Evolutionary conservation across 2,888 invertebrate genomes (phyloP).

Genomic region (Selenia dentaria): DNA sequence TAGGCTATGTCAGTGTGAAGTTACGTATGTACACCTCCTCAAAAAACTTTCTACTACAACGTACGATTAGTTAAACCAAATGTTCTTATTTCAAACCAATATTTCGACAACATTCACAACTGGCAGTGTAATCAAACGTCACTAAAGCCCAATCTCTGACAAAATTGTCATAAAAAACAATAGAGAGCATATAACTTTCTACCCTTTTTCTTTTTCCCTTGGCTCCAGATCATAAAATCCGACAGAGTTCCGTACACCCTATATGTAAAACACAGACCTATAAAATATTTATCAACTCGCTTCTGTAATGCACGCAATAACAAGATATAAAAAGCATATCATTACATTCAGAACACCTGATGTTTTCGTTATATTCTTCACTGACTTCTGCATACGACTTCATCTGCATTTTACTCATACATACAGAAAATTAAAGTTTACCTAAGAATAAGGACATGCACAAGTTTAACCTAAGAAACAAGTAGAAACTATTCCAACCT

Average conservation of each 20-base stretch:
- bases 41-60: too few species aligned
- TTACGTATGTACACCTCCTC: too few species aligned
- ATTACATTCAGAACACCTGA: slow-evolving; percentile 16
- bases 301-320: slow-evolving; percentile 10
- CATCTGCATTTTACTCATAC: too few species aligned
- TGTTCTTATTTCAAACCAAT: too few species aligned
- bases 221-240: slow-evolving; percentile 7
- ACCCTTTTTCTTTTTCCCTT: neutral
- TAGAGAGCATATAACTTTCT: neutral
- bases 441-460: too few species aligned
- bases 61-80: too few species aligned
- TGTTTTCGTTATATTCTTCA: slow-evolving; percentile 16
- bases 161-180: neutral
- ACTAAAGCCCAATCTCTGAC: neutral
- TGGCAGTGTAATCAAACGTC: neutral
- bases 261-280: slow-evolving; percentile 16
- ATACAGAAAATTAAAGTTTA: too few species aligned
- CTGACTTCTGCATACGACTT: neutral
- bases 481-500: too few species aligned
- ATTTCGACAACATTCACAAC: neutral
- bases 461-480: too few species aligned
- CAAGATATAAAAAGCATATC: slow-evolving; percentile 16
- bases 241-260: slow-evolving; percentile 9
- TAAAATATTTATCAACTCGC: slow-evolving; percentile 21
- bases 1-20: too few species aligned